Base-by-base conservation (phyloP, 1,140 invertebrate genomes). In the Spodoptera litura region DNA sequence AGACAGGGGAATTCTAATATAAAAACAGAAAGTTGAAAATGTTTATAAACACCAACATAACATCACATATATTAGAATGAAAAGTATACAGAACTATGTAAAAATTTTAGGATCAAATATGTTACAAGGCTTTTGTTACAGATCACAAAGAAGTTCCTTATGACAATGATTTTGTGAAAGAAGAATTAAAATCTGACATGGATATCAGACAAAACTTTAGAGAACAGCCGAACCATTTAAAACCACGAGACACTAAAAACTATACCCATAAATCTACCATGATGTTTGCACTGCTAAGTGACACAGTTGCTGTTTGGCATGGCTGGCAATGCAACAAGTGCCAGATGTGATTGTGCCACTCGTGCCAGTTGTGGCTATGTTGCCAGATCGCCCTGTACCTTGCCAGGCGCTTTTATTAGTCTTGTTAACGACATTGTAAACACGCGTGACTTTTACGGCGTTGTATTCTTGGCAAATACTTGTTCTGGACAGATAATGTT, bases 351-450 rank as follows among this genome's bases (percentile, higher is more conserved):
- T 10, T 44, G 61, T 77, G 74, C 66, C 49, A 12, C 44, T 71
- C 80, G 81, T 83, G 80, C 84, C 72, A 82, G 58, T 74, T 68
- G 62, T 76, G 74, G 74, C 74, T 49, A 77, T 81, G 80, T 75
- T 64, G 58, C 49, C 73, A 75, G n/a, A 75, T 6, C 27, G 49
- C 44, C 20, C 38, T 81, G 68, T 70, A 83, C 82, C 78, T 78
- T 78, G 61, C 59, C 53, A 80, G 66, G 77, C 80, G 73, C 78
- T 84, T 88, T 88, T 89, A 91, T 83, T 85, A 80, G 79, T 72
- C 68, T 85, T 79, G 85, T 87, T 89, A 90, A 90, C 85, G 80
- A 71, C 81, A 87, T 72, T 87, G 87, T 89, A 87, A 89, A 88
- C 84, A 78, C 75, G 80, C 74, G 78, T 82, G 81, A 84, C 68